Evolutionary conservation across 2,888 invertebrate species (phyloP).

Genomic region (Drepanosiphum platanoidis): DNA sequence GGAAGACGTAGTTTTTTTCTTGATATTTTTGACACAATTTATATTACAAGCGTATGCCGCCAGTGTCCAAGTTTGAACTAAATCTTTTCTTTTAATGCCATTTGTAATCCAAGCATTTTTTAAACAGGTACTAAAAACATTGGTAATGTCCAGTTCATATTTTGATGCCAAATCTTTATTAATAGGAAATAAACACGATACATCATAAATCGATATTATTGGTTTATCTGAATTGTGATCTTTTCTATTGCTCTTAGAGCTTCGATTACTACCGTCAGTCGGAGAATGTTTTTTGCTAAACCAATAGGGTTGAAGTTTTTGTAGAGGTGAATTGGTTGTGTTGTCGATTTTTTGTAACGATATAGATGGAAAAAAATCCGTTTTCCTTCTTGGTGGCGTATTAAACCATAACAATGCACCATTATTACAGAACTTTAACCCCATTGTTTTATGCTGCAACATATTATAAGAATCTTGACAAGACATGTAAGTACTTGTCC

Average conservation of each 20-base stretch:
- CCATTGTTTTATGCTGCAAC: conserved; percentile 49
- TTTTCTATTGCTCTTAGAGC: conserved; percentile 55
- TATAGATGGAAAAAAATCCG: conserved; percentile 45
- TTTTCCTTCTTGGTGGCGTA: conserved; percentile 41
- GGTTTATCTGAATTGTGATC: conserved; percentile 57
- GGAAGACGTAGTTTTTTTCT: conserved; percentile 6
- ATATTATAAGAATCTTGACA: conserved; percentile 45
- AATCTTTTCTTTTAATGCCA: conserved; percentile 78
- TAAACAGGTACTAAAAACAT: conserved; percentile 70
- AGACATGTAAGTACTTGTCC: conserved; percentile 36
- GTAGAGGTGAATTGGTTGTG: conserved; percentile 27
- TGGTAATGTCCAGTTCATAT: conserved; percentile 71
- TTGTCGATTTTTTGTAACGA: conserved; percentile 42
- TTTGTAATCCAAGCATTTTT: conserved; percentile 82
- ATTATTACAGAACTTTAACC: conserved; percentile 56
- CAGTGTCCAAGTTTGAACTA: conserved; percentile 88
- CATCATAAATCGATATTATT: conserved; percentile 76
- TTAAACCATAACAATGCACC: conserved; percentile 57
- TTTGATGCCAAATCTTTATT: conserved; percentile 83
- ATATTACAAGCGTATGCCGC: conserved; percentile 73
- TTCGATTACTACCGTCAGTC: conserved; percentile 14
- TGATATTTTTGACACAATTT: conserved; percentile 65
- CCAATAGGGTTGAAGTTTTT: conserved; percentile 46
- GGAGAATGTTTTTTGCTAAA: conserved; percentile 31
- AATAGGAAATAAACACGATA: conserved; percentile 79